Conservation (phyloP, 2,888 invertebrate species). For the Pecten maximus region DNA sequence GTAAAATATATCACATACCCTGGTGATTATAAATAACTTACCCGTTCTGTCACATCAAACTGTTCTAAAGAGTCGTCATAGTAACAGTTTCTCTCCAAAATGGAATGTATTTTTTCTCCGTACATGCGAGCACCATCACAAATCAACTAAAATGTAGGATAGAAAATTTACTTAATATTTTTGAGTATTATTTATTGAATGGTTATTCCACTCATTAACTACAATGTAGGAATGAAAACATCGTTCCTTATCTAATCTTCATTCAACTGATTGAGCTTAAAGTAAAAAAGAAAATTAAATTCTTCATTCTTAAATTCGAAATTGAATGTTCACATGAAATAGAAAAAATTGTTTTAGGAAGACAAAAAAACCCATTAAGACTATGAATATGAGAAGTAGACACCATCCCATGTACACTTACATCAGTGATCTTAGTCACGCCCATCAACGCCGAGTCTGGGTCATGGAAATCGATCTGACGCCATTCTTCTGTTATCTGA, state of each 20-base stretch:
- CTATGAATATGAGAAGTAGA: neutral
- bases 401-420: constrained; percentile 65
- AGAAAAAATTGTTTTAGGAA: too few species aligned
- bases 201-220: too few species aligned
- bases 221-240: too few species aligned
- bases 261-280: too few species aligned
- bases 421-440: constrained; percentile 80
- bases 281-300: too few species aligned
- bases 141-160: constrained; percentile 73
- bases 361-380: too few species aligned
- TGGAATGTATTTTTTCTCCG: constrained; percentile 74
- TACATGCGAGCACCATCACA: constrained; percentile 79
- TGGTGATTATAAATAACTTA: too few species aligned
- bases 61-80: constrained; percentile 74
- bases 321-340: too few species aligned
- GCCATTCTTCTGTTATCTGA: constrained; percentile 80
- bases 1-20: too few species aligned
- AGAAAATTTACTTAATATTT: neutral
- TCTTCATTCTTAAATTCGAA: too few species aligned
- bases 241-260: too few species aligned
- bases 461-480: constrained; percentile 75
- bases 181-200: neutral
- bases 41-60: constrained; percentile 80
- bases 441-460: constrained; percentile 77
- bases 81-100: constrained; percentile 78